phyloP scores from a whole-genome alignment of 2,113 vertebrate genomes.

The Hypanus sabinus region DNA sequence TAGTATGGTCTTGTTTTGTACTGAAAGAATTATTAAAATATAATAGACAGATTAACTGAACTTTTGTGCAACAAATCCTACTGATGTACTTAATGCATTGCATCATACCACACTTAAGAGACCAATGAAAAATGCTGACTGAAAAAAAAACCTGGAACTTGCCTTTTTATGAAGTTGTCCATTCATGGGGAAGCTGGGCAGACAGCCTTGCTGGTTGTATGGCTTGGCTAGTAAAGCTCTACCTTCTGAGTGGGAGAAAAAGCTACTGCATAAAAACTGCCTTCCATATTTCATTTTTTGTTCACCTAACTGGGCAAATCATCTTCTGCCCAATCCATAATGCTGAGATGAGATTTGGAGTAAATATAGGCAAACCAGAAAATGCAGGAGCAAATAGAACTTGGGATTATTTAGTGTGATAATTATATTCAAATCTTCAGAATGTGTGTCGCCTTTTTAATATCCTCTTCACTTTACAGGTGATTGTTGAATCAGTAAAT shows the following conservation, averaged over 20 bases:
- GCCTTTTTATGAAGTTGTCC: background rate
- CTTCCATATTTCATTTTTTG: background rate
- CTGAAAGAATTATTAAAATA: conserved; percentile 16
- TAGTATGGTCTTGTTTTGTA: conserved; percentile 27
- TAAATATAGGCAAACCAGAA: background rate
- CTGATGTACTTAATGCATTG: background rate
- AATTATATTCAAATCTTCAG: background rate
- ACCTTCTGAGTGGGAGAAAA: background rate
- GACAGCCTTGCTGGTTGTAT: background rate
- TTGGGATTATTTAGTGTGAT: too few relatives aligned
- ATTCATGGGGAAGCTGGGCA: background rate
- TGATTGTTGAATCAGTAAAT: background rate
- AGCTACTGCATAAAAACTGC: background rate
- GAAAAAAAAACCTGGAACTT: background rate
- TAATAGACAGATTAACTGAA: conserved; percentile 27
- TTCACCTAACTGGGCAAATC: background rate
- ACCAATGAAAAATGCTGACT: conserved; percentile 21
- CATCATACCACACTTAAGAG: background rate
- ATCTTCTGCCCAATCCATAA: background rate
- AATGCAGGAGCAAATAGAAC: background rate
- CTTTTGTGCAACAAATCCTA: background rate
- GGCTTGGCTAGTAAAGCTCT: background rate
- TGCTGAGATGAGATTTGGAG: background rate
- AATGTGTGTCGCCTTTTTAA: background rate
- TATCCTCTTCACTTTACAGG: background rate